phyloP scores from a whole-genome alignment of 2,797 vertebrate species.

The Parauchenoglanis ngamensis region DNA sequence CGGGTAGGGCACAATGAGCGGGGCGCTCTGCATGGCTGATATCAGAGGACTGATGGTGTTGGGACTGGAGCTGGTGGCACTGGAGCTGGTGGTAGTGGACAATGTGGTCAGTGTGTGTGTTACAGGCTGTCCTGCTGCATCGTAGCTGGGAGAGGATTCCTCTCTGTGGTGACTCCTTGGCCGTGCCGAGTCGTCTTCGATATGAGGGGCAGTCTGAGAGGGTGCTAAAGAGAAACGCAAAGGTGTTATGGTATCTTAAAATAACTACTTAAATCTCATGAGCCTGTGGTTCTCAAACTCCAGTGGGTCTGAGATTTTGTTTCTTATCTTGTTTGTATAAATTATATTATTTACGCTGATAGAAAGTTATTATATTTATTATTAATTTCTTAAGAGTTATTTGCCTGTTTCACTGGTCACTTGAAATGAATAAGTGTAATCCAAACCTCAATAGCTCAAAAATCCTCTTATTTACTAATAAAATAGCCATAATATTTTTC shows the following conservation, averaged over 20 bases:
- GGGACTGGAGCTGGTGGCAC: constrained; percentile 48
- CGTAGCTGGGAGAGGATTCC: constrained; percentile 21
- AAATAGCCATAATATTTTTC: not conserved
- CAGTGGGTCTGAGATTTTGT: not conserved
- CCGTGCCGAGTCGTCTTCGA: constrained; percentile 39
- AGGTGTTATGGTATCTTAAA: not conserved
- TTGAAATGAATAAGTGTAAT: not conserved
- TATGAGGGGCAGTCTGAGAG: constrained; percentile 41
- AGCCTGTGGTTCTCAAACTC: not conserved
- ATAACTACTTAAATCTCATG: not conserved
- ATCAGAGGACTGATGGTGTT: constrained; percentile 53
- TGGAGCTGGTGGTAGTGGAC: constrained; percentile 34
- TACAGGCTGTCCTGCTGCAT: constrained; percentile 45
- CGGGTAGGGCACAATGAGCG: constrained; percentile 68
- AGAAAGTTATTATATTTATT: not conserved
- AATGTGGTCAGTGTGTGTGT: constrained; percentile 35
- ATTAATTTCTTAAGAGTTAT: not conserved
- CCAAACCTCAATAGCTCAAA: not conserved
- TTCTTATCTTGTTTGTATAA: too few relatives aligned
- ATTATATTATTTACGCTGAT: too few relatives aligned
- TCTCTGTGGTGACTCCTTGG: constrained; percentile 26
- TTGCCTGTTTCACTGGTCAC: not conserved
- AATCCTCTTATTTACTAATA: not conserved
- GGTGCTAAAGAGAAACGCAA: constrained; percentile 44
- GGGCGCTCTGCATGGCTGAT: constrained; percentile 62